Conservation (phyloP, 1,140 invertebrate species). For the Heliconius melpomene region DNA sequence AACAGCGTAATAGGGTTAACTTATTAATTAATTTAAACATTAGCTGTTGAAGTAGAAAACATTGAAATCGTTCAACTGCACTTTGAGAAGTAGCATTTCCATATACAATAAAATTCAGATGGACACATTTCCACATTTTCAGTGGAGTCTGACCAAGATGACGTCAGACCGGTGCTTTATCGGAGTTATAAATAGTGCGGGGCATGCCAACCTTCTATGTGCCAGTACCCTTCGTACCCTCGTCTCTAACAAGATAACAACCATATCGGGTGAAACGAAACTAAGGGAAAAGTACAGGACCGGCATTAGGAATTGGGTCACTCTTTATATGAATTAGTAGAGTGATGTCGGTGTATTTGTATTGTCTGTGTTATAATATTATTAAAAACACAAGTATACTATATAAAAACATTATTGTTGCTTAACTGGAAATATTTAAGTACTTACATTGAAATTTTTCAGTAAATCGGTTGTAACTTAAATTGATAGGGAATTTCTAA, state of each 20-base stretch:
- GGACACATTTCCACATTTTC: not conserved
- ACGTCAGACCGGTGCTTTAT: slow-evolving; percentile 38
- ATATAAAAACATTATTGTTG: no score
- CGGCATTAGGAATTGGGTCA: slow-evolving; percentile 71
- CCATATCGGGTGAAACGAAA: slow-evolving; percentile 69
- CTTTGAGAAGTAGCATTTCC: not conserved
- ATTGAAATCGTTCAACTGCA: no score
- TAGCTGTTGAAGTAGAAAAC: no score
- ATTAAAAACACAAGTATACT: not conserved
- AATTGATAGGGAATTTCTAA: no score
- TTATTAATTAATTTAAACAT: no score
- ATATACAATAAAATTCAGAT: not conserved
- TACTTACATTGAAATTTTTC: no score
- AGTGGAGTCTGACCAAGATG: slow-evolving; percentile 17
- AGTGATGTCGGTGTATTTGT: slow-evolving; percentile 22
- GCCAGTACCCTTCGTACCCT: slow-evolving; percentile 71
- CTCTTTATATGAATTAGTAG: slow-evolving; percentile 44
- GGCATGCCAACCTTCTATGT: slow-evolving; percentile 56
- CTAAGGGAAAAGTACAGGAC: slow-evolving; percentile 74
- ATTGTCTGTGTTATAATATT: not conserved
- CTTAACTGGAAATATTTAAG: no score
- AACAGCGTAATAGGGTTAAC: no score
- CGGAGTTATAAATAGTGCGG: slow-evolving; percentile 65
- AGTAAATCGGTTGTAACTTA: no score
- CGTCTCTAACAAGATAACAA: slow-evolving; percentile 79